Conservation (phyloP, 1,140 invertebrate species). For the Lordiphosa mommai region DNA sequence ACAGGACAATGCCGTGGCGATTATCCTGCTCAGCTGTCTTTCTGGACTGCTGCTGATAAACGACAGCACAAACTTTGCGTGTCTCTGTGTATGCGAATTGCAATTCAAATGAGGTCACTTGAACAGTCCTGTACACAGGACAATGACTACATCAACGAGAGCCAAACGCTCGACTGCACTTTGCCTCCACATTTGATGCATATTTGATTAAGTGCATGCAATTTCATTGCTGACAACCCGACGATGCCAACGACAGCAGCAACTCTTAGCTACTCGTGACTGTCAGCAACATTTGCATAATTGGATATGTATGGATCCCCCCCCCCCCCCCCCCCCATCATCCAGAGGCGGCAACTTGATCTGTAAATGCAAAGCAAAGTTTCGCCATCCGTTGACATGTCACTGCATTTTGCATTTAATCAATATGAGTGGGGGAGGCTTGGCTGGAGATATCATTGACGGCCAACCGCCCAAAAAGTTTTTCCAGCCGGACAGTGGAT, state of each 20-base stretch:
- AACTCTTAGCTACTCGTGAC: background rate
- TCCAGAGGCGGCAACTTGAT: conserved; percentile 27
- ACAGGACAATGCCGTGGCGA: conserved; percentile 24
- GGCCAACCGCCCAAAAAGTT: too few species aligned
- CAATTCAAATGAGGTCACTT: conserved; percentile 56
- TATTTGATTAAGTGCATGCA: conserved; percentile 62
- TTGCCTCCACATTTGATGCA: conserved; percentile 37
- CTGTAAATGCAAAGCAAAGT: conserved; percentile 30
- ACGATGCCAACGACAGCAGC: conserved; percentile 19
- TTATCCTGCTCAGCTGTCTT: conserved; percentile 39
- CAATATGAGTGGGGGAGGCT: conserved; percentile 6
- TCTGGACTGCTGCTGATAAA: conserved; percentile 45
- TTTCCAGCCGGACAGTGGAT: too few species aligned
- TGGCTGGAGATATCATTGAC: too few species aligned
- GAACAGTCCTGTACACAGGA: conserved; percentile 4
- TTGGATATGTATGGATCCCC: conserved; percentile 37
- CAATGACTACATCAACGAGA: conserved; percentile 2
- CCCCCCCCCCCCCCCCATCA: background rate
- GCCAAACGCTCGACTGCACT: conserved; percentile 11
- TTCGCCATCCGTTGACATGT: conserved; percentile 36
- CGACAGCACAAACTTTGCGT: conserved; percentile 24
- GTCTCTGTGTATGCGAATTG: conserved; percentile 14
- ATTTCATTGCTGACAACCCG: conserved; percentile 49
- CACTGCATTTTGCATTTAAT: conserved; percentile 40
- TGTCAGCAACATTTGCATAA: conserved; percentile 53